phyloP scores from a whole-genome alignment of 2,888 invertebrate genomes.

The Troides helena region DNA sequence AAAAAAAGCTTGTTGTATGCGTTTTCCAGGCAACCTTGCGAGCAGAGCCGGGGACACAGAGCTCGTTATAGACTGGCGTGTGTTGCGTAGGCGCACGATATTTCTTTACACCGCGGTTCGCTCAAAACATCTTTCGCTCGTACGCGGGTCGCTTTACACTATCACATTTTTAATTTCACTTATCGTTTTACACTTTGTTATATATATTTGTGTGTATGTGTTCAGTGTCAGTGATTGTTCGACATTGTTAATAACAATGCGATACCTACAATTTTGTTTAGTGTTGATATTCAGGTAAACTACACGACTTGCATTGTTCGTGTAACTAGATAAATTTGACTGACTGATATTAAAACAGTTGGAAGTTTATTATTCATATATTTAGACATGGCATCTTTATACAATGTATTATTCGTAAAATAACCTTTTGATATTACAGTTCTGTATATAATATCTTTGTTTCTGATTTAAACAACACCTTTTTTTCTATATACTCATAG shows the following conservation, averaged over 20 bases:
- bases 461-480: too few species aligned
- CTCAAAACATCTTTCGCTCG: constrained; percentile 67
- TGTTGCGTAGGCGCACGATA: constrained; percentile 69
- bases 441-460: too few species aligned
- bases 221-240: constrained; percentile 24
- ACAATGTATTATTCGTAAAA: too few species aligned
- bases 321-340: not conserved
- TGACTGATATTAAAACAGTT: not conserved
- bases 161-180: constrained; percentile 40
- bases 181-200: constrained; percentile 33
- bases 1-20: constrained; percentile 34
- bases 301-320: not conserved
- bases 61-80: constrained; percentile 66
- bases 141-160: constrained; percentile 63
- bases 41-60: constrained; percentile 67
- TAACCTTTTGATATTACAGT: too few species aligned
- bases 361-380: not conserved
- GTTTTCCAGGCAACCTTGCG: constrained; percentile 71
- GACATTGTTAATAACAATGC: constrained; percentile 45
- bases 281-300: constrained; percentile 59
- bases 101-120: constrained; percentile 64
- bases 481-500: too few species aligned
- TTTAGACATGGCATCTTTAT: too few species aligned
- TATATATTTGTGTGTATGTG: constrained; percentile 14
- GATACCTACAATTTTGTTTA: constrained; percentile 67